phyloP scores from a whole-genome alignment of 2,888 invertebrate species.

The Diplazon laetatorius region DNA sequence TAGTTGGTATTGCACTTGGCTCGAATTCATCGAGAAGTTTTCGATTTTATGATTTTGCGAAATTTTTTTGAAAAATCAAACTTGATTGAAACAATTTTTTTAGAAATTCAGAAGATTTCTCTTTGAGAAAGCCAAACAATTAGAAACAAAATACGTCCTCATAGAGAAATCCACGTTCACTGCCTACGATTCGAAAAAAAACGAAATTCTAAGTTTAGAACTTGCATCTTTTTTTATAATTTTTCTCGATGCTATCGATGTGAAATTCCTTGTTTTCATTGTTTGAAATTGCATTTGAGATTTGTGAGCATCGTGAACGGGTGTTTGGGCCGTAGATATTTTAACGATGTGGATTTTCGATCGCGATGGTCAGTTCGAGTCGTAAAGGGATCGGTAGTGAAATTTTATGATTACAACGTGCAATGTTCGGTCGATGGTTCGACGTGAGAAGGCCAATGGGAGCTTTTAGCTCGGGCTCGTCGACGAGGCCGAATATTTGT shows the following conservation, averaged over 20 bases:
- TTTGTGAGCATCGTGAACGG: conserved; percentile 30
- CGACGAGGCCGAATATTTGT: conserved; percentile 18
- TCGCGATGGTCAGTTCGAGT: conserved; percentile 54
- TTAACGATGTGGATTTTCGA: conserved; percentile 28
- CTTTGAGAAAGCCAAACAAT: too few relatives aligned
- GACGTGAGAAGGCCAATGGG: conserved; percentile 47
- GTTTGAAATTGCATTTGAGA: not conserved
- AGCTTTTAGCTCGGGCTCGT: conserved; percentile 20
- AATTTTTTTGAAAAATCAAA: too few relatives aligned
- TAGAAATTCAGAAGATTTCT: too few relatives aligned
- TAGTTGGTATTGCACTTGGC: too few relatives aligned
- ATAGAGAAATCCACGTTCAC: too few relatives aligned
- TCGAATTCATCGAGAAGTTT: too few relatives aligned
- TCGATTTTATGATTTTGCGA: too few relatives aligned
- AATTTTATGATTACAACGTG: conserved; percentile 73
- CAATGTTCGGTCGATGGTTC: conserved; percentile 73
- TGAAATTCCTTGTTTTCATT: not conserved
- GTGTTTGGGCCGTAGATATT: conserved; percentile 26
- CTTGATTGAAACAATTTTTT: too few relatives aligned
- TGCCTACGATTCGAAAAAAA: too few relatives aligned
- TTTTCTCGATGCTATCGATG: conserved; percentile 12
- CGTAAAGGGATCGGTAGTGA: conserved; percentile 71
- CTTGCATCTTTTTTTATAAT: too few relatives aligned
- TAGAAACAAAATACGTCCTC: too few relatives aligned
- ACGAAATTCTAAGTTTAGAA: too few relatives aligned